Conservation (phyloP, 2,113 vertebrate species). For the Hippocampus guttulatus region DNA sequence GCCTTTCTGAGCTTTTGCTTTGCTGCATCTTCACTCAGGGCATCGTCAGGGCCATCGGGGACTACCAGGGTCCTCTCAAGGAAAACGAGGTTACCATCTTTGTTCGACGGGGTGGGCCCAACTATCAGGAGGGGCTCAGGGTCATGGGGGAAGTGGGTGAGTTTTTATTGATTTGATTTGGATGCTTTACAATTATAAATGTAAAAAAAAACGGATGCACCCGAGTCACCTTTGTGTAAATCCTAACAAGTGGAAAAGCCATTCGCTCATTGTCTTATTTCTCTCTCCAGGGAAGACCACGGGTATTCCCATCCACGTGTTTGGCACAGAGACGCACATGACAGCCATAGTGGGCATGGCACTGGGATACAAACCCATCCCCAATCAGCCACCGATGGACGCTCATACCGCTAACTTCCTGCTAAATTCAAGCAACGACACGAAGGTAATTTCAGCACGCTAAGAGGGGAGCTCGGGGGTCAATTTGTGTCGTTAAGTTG, state of each 20-base stretch:
- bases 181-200: too few relatives aligned
- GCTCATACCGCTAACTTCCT: constrained; percentile 97
- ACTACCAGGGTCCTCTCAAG: constrained; percentile 90
- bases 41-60: constrained; percentile 93
- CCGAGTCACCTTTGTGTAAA: too few relatives aligned
- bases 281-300: constrained; percentile 87
- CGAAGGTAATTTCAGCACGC: constrained; percentile 67
- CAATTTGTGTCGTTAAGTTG: not conserved
- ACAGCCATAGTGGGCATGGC: constrained; percentile 98
- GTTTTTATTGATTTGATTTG: constrained; percentile 29
- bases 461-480: not conserved
- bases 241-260: too few relatives aligned
- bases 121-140: constrained; percentile 94
- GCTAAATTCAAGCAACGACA: constrained; percentile 87
- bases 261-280: not conserved
- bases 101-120: constrained; percentile 91
- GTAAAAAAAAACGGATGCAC: too few relatives aligned
- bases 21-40: constrained; percentile 70
- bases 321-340: constrained; percentile 98
- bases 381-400: constrained; percentile 85
- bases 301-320: constrained; percentile 94
- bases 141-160: constrained; percentile 99
- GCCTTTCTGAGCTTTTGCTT: not conserved
- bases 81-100: constrained; percentile 94
- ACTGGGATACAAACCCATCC: constrained; percentile 86